Evolutionary conservation across 2,113 vertebrate species (phyloP).

Genomic region (Balaeniceps rex): DNA sequence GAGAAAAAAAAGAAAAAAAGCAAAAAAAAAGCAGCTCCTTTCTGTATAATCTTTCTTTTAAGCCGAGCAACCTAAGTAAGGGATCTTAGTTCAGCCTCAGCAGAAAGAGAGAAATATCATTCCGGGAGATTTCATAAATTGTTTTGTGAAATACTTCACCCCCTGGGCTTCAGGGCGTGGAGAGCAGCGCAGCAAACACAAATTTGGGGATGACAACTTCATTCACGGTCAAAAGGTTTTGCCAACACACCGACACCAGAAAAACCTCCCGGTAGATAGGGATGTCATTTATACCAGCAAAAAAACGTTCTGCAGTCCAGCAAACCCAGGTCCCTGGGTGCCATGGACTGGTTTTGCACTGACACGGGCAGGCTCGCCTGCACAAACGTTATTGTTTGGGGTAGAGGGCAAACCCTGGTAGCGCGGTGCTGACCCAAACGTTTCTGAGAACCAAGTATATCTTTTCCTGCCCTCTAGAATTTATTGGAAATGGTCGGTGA

Average conservation of each 20-base stretch:
- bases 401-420: not conserved
- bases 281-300: not conserved
- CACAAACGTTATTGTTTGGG: not conserved
- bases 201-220: not conserved
- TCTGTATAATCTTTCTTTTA: not conserved
- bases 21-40: not conserved
- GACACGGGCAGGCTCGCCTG: not conserved
- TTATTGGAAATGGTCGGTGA: not conserved
- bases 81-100: not conserved
- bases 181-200: not conserved
- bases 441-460: not conserved
- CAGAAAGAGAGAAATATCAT: not conserved
- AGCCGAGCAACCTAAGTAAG: not conserved
- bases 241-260: not conserved
- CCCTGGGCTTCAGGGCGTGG: not conserved
- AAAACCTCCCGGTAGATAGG: not conserved
- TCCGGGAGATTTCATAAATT: not conserved
- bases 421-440: not conserved
- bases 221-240: not conserved
- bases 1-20: not conserved
- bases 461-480: not conserved
- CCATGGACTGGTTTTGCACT: accelerated
- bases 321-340: not conserved
- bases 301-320: not conserved
- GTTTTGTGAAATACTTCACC: not conserved